Base-by-base conservation (phyloP, 1,140 invertebrate species). In the Bombus superbus region DNA sequence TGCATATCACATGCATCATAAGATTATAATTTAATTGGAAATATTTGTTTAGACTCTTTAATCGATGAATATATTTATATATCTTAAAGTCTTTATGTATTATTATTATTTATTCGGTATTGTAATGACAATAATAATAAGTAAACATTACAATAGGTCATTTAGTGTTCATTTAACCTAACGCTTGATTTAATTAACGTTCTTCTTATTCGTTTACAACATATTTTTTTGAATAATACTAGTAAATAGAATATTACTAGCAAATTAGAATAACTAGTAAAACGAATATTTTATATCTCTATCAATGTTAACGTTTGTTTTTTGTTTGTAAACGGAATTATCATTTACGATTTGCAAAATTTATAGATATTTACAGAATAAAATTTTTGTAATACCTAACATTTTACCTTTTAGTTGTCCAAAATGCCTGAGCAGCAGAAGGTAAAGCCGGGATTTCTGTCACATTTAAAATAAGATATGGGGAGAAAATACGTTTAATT, bases 341-440 rank as follows among this genome's bases (percentile, higher is more conserved):
- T 6, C 4, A 22, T 74, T 25, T 22, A 25, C 15, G 18, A 3
- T n/a, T 35, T 38, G 3, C 11, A 25, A 84, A 84, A 72, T 84
- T 80, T n/a, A 13, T 38, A 59, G 22, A n/a, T 40, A 28, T 42
- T 57, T n/a, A 22, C 13, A 47, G 3, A 79, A 4, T 25, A 44
- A 85, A 85, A 72, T 80, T 85, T 80, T n/a, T 22, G 66, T 72
- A 13, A 79, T 35, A 59, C 5, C 5, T 44, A 62, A 35, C 35
- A n/a, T 66, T 38, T 64, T 77, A 15, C 18, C 11, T n/a, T 40
- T 13, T 2, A 68, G 25, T 71, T 9, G 18, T 57, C 15, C 22
- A 90, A 81, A 53, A 91, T 91, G 90, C 84, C 88, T 15, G 81
- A 82, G 44, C 38, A 83, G 83, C 80, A 66, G 62, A 88, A 90